Evolutionary conservation across 2,797 vertebrate species (phyloP), one percentile per base, ranked within the genome.

Genomic region (Pseudochirops cupreus): DNA sequence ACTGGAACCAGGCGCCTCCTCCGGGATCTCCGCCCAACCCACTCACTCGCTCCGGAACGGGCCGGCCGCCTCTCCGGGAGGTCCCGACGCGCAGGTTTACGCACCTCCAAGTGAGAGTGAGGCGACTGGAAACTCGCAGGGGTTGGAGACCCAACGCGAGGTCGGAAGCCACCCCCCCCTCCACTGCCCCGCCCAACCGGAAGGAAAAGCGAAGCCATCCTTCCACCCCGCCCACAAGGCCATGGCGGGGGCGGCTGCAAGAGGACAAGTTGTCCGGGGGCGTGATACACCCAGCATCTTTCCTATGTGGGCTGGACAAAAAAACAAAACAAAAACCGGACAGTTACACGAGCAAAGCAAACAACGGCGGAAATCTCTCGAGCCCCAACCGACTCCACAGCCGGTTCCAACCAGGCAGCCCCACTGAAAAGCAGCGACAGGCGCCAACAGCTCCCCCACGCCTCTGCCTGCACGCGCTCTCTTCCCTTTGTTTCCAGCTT

Each of bases 121-220:
- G 14, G 33, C 0, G 4, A n/a, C 31, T 14, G 0, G 62, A 67
- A 14, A 6, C 1, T 18, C 33, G 1, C 4, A n/a, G 1, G 0
- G 14, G 62, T 0, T 46, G 33, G 33, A 1, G 14, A 9, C 13
- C 58, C 33, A 31, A 67, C 12, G 31, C 14, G 31, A 13, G 58
- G 33, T 13, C 59, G 4, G 59, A n/a, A 16, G 13, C 31, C 12
- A 56, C 13, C 59, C 33, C 16, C 0, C 0, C 31, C 62, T 33
- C 54, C 62, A 16, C 18, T 33, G 56, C 62, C 2, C 59, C 1
- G 12, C 31, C 62, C 62, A 18, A n/a, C 62, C 33, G 62, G 62
- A 74, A 74, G 5, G 33, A n/a, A 74, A 33, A 74, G 62, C 33
- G 62, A 74, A 74, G 62, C 33, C 13, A 5, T 39, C 62, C 16